Base-by-base conservation (phyloP, 2,888 invertebrate genomes). In the Lasioglossum vierecki region DNA sequence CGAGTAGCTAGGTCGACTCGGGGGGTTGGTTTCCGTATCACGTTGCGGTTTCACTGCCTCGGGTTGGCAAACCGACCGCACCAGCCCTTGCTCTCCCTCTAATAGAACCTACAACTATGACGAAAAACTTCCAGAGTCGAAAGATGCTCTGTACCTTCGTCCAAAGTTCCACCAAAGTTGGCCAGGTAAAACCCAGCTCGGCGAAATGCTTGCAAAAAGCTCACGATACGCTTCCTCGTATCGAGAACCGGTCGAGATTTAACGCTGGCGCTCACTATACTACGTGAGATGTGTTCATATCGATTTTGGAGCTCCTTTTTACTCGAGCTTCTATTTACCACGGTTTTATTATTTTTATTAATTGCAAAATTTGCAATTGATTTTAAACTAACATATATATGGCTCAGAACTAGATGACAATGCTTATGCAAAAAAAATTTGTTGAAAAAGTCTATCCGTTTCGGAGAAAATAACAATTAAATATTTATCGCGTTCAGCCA, bases 1-100 rank as follows among this genome's bases (percentile, higher is more conserved):
- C 86, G 86, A 82, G 77, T 78, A 75, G 39, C 73, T 75, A 22
- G 66, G 22, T 68, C 74, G 63, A 80, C 77, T 71, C 44, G 46
- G 76, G 77, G 77, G 46, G 63, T 70, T 57, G 80, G n/a, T 63
- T 74, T 49, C 70, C 60, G 70, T 85, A 79, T 76, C 73, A 26
- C 70, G 82, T 75, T 77, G 81, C 53, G 76, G 80, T 46, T 66
- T 57, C 72, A 57, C n/a, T 39, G 60, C 18, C 72, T 76, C n/a
- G 6, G 63, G 30, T 63, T 63, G 68, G 15, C 71, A 66, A 44
- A 46, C 70, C 44, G 15, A 39, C 75, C 68, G 46, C 63, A 22
- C 35, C 57, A 35, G 53, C 30, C 26, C 44, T 53, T 70, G 49
- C 26, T 26, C 53, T 49, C 26, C 35, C 75, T 35, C 63, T 70